Percentiles rank a stretch among this genome's conserved stretches.
Evolutionary conservation across 2,888 invertebrate genomes (phyloP).

Genomic region (Opisthograptis luteolata): DNA sequence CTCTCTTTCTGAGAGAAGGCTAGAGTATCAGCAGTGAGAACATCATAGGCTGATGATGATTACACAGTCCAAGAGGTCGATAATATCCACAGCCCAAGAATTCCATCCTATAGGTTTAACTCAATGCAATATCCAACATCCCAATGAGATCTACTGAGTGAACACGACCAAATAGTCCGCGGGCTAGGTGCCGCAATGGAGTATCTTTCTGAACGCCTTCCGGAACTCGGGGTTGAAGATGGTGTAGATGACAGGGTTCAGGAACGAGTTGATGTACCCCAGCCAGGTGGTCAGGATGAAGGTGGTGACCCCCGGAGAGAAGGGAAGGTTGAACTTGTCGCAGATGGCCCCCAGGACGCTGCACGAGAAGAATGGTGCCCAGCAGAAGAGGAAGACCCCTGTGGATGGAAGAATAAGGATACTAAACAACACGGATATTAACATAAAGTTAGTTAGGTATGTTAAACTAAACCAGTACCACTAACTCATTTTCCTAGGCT

Average conservation of each 20-base stretch:
- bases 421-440: too few species aligned
- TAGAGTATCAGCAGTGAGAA: too few species aligned
- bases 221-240: constrained; percentile 99
- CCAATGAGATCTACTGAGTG: constrained; percentile 56
- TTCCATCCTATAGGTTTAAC: not conserved
- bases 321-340: constrained; percentile 91
- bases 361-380: constrained; percentile 99
- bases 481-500: too few species aligned
- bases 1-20: too few species aligned
- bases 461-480: too few species aligned
- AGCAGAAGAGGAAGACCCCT: constrained; percentile 99
- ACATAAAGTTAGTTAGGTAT: too few species aligned
- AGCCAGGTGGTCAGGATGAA: constrained; percentile 99
- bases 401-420: constrained; percentile 47
- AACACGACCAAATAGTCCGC: constrained; percentile 76
- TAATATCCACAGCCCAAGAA: too few species aligned
- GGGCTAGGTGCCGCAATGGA: constrained; percentile 87
- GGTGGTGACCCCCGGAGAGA: constrained; percentile 93
- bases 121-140: not conserved
- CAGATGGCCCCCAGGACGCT: constrained; percentile 99
- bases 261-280: constrained; percentile 98
- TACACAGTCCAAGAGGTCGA: too few species aligned
- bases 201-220: constrained; percentile 98
- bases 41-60: too few species aligned
- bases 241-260: constrained; percentile 97